Evolutionary conservation across 2,797 vertebrate genomes (phyloP).

Genomic region (Rhabdomys pumilio): DNA sequence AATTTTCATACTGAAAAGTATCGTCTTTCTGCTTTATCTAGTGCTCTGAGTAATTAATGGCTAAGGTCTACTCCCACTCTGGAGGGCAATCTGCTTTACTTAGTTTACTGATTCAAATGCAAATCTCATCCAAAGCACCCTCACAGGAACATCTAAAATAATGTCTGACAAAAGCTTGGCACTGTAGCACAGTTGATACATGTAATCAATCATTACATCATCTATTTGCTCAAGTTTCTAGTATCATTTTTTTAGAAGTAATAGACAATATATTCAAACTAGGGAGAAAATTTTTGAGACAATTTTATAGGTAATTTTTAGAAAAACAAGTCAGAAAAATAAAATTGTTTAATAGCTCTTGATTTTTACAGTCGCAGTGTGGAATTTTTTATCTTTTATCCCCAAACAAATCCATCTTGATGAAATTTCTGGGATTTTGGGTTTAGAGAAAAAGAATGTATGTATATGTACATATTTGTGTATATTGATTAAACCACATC

Average conservation of each 20-base stretch:
- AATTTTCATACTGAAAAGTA: neutral
- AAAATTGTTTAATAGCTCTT: neutral
- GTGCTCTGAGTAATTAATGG: neutral
- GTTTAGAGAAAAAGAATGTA: neutral
- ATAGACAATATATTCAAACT: neutral
- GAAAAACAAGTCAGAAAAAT: slow-evolving; percentile 57
- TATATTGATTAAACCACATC: neutral
- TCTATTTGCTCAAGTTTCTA: slow-evolving; percentile 3
- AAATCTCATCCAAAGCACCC: neutral
- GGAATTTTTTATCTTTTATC: slow-evolving; percentile 13
- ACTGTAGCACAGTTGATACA: neutral
- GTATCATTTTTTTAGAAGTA: slow-evolving; percentile 1
- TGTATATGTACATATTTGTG: neutral
- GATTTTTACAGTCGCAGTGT: slow-evolving; percentile 1
- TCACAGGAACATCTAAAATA: neutral
- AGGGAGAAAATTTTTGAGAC: neutral
- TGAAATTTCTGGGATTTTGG: slow-evolving; percentile 19
- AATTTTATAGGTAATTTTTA: neutral
- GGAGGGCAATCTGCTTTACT: slow-evolving; percentile 14
- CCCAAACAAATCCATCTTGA: neutral
- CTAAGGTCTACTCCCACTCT: neutral
- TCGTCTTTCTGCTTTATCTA: neutral
- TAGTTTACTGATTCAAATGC: slow-evolving; percentile 33
- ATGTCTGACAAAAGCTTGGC: neutral
- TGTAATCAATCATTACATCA: neutral